Base-by-base conservation (phyloP, 2,888 invertebrate species). In the Tenthredo livida region DNA sequence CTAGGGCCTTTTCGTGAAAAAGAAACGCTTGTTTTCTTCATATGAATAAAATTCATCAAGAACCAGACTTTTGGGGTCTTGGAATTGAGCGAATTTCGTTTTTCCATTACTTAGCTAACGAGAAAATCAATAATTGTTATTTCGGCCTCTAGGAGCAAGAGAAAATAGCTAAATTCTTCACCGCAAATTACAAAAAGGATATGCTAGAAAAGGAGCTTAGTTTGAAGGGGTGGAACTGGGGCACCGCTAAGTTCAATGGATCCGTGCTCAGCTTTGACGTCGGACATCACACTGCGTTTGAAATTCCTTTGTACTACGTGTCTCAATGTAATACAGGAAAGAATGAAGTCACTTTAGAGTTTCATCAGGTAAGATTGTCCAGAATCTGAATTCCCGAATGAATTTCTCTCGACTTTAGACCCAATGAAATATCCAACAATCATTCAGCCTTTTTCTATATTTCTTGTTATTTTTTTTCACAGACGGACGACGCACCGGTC, bases 211-310 rank as follows among this genome's bases (percentile, higher is more conserved):
- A 97, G 90, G 99, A 99, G 91, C 94, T 98, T 84, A 97, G 98
- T 87, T 94, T 99, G 0, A 99, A 98, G 93, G 99, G 99, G 0
- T 99, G 99, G 99, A 99, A 99, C 93, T 99, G 99, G 98, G 99
- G 99, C 43, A 97, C 97, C 0, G 98, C 98, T 0, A 97, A 97
- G 89, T 99, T 99, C 92, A 96, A 96, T 89, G 99, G 98, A 3
- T 96, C 97, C 0, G 96, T 97, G 0, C 93, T 98, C 0, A 97
- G 96, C 91, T 98, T 97, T 91, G 98, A 98, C 92, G 96, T 98
- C 67, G 97, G 97, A 3, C 95, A 95, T 47, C 96, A 96, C 88
- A 97, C 97, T 17, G 98, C 98, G 0, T 99, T 99, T 94, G 99
- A 99, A 94, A 97, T 99, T 88, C 99, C 99, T 0, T 93, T 99